phyloP scores from a whole-genome alignment of 2,797 vertebrate genomes.

The Taenioides sp. region DNA sequence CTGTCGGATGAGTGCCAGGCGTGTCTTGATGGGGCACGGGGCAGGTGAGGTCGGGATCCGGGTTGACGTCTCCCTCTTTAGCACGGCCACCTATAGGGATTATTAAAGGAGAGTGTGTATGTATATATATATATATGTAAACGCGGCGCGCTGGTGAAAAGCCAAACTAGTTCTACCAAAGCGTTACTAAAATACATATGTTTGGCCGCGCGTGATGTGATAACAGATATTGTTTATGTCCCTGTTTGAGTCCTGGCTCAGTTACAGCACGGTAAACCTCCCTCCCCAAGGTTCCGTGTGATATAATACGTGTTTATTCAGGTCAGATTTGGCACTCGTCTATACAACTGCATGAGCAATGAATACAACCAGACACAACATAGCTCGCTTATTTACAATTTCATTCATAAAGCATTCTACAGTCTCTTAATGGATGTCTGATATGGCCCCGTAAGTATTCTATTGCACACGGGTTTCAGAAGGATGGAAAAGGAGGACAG shows the following conservation, averaged over 20 bases:
- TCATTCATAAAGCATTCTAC: no score
- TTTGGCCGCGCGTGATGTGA: slow-evolving; percentile 18
- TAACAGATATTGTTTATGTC: slow-evolving; percentile 13
- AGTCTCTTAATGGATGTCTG: no score
- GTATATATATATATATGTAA: slow-evolving; percentile 48
- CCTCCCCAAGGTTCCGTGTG: slow-evolving; percentile 20
- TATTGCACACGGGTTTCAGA: no score
- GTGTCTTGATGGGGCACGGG: slow-evolving; percentile 83
- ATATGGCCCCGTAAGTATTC: no score
- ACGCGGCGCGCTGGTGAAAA: slow-evolving; percentile 49
- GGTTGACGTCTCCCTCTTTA: slow-evolving; percentile 78
- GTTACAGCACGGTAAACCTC: slow-evolving; percentile 20
- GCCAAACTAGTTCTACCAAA: slow-evolving; percentile 38
- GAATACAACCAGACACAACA: neutral
- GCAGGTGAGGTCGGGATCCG: slow-evolving; percentile 71
- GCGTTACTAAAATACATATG: slow-evolving; percentile 28
- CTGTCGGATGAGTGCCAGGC: slow-evolving; percentile 84
- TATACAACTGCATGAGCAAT: slow-evolving; percentile 8
- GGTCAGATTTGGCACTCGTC: slow-evolving; percentile 24
- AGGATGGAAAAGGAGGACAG: no score
- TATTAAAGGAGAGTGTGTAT: slow-evolving; percentile 52
- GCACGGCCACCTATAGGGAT: slow-evolving; percentile 37
- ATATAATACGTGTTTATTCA: slow-evolving; percentile 26
- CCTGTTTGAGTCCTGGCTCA: slow-evolving; percentile 19
- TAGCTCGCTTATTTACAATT: neutral